Base-by-base conservation (phyloP, 2,797 vertebrate species). In the Florisuga fusca region DNA sequence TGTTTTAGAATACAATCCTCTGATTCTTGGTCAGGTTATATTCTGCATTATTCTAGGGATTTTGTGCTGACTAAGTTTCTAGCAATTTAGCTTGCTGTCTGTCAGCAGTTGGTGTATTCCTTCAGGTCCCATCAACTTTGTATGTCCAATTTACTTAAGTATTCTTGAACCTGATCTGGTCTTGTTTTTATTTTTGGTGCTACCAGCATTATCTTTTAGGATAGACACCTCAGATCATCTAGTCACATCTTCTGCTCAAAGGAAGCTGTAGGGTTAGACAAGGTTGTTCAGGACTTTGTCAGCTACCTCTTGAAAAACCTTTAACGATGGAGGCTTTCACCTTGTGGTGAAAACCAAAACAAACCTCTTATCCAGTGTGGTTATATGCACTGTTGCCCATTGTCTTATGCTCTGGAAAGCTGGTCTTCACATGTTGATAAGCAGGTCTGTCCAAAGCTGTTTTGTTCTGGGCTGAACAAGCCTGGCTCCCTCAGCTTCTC, bases 21-120 rank as follows among this genome's bases (percentile, higher is more conserved):
- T 1, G 2, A 57, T 36, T 33, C 20, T 55, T 69, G 0, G 0
- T 76, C 15, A 38, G 61, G 57, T 45, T 2, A 3, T 25, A 8
- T 29, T 64, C n/a, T 73, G 8, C 15, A 14, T 73, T 87, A 46
- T 55, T 81, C 13, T 55, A 36, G 13, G 23, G 36, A 8, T 74
- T 74, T 27, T 38, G 5, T 61, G 15, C 26, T 51, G 17, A 46
- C 7, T 43, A 1, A 33, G 26, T 9, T 82, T 15, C 7, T 15
- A 62, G 13, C 29, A 13, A 0, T 61, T 33, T 22, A 10, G 21
- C 1, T 53, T 53, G 48, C 23, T 23, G 46, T 3, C 33, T 64
- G 31, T 50, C 43, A 29, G 41, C 15, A 43, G 19, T 57, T 81
- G 10, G 4, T 29, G 41, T 25, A 33, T 57, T 29, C 14, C 29